A percentile compares a stretch with the other conserved stretches of the same genome.
Evolutionary conservation across 2,113 vertebrate genomes (phyloP).

Genomic region (Cinclus cinclus): DNA sequence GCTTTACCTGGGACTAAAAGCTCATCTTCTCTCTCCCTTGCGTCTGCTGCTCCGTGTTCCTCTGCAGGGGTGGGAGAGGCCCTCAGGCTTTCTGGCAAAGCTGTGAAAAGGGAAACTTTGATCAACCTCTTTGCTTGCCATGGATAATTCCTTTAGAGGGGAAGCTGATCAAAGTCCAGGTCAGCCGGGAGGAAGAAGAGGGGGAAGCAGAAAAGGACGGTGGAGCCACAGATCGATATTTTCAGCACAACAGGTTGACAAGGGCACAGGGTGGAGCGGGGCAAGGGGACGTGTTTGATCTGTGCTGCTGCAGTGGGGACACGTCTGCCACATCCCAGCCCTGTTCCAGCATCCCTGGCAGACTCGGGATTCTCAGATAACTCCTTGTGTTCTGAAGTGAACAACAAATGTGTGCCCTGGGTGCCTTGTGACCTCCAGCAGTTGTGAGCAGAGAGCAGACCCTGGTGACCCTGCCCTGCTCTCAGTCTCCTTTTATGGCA

Average conservation of each 20-base stretch:
- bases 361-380: background rate
- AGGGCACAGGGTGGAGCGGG: background rate
- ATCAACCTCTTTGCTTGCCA: background rate
- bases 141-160: background rate
- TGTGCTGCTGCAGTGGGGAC: background rate
- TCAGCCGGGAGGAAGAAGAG: background rate
- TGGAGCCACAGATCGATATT: background rate
- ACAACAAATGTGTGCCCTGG: background rate
- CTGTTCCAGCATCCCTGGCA: background rate
- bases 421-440: background rate
- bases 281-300: background rate
- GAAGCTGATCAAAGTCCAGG: background rate
- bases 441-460: background rate
- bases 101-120: background rate
- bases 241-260: background rate
- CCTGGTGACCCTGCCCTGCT: accelerated
- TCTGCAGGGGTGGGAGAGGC: background rate
- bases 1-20: background rate
- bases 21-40: background rate
- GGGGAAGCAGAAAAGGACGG: background rate
- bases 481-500: background rate
- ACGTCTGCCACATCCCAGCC: background rate
- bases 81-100: background rate
- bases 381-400: background rate
- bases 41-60: background rate